These are phyloP conservation scores for Brachyistius frenatus DNA, from an alignment of 2,113 vertebrate genomes.

Conservation along the genomic window DNA sequence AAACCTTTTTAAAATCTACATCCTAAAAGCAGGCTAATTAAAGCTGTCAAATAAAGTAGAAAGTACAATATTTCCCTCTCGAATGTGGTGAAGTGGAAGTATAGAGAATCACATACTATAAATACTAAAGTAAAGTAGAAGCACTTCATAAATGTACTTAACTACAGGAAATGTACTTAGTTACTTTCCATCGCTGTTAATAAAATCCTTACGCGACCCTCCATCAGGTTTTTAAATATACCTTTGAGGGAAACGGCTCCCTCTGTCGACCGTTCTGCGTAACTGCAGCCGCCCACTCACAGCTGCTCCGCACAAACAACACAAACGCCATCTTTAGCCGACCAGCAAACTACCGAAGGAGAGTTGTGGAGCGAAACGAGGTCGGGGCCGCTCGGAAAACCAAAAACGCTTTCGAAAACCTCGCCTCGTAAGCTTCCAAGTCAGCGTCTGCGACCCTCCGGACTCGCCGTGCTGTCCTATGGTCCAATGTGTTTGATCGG, in stretches of 20 bases:
- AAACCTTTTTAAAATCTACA: too few species aligned
- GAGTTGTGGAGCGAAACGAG: conserved; percentile 64
- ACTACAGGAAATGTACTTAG: too few species aligned
- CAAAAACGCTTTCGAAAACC: conserved; percentile 14
- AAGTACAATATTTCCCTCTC: too few species aligned
- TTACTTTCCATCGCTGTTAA: too few species aligned
- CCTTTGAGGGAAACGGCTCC: conserved; percentile 8
- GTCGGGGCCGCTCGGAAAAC: conserved; percentile 57
- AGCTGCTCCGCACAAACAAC: conserved; percentile 48
- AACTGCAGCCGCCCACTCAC: conserved; percentile 42
- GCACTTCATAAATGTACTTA: too few species aligned
- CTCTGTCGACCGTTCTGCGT: conserved; percentile 33
- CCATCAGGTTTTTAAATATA: background rate
- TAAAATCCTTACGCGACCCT: background rate
- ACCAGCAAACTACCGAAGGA: conserved; percentile 34
- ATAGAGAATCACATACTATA: too few species aligned
- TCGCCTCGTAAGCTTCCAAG: background rate
- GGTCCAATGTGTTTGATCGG: conserved; percentile 78
- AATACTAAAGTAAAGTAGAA: too few species aligned
- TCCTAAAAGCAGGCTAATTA: too few species aligned
- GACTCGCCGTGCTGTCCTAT: conserved; percentile 47
- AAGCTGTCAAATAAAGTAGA: too few species aligned
- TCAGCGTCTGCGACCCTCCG: conserved; percentile 14
- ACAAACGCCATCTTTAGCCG: conserved; percentile 79
- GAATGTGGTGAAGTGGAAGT: too few species aligned